These are phyloP conservation scores for Halictus rubicundus DNA, from an alignment of 1,140 invertebrate genomes.

Conservation along the genomic window DNA sequence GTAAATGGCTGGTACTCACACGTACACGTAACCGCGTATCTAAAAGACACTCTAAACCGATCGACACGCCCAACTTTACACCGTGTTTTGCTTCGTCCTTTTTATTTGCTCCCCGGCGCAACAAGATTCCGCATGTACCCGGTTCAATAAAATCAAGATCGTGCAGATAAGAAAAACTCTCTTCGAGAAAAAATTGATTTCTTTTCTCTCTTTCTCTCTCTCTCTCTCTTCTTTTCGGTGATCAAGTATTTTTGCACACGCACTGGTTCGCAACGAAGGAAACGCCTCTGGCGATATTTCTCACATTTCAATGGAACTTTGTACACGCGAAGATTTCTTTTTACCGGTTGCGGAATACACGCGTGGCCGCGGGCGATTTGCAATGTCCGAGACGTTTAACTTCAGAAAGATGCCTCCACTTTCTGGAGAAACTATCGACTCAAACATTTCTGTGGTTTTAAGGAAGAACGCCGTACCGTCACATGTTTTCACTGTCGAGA, in stretches of 20 bases:
- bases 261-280: neutral
- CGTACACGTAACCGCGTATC: slow-evolving; percentile 23
- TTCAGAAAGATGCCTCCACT: neutral
- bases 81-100: neutral
- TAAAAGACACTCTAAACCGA: slow-evolving; percentile 6
- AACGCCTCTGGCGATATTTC: neutral
- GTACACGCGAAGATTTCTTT: neutral
- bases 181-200: slow-evolving; percentile 17
- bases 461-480: too few species aligned
- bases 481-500: too few species aligned
- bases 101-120: neutral
- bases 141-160: slow-evolving; percentile 20
- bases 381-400: neutral
- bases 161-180: slow-evolving; percentile 16
- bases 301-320: neutral
- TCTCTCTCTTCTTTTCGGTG: neutral
- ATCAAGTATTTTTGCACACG: neutral
- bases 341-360: neutral
- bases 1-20: slow-evolving; percentile 46
- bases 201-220: too few species aligned
- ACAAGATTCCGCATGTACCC: neutral
- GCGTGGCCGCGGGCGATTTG: neutral
- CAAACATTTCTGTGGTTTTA: neutral
- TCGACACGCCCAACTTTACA: neutral
- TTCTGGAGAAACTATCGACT: neutral